Base-by-base conservation (phyloP, 92 coral and sea anemone species). In the Galaxea fascicularis region DNA sequence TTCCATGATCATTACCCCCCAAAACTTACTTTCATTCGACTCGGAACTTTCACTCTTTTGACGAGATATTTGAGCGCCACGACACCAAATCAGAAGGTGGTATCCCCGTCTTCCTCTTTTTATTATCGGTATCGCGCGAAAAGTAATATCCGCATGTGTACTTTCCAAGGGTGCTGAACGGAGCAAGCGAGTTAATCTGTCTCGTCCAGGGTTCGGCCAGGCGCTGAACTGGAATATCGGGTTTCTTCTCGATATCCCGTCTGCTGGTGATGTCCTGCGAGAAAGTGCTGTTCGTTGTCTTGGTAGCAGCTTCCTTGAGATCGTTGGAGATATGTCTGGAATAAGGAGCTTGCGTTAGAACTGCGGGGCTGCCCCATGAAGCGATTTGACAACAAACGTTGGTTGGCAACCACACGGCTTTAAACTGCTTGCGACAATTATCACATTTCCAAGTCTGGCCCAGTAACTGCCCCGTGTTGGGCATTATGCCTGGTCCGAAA, bases 21-120 rank as follows among this genome's bases (percentile, higher is more conserved):
- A 70, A 35, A 31, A 11, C 28, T 13, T 62, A 3, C 27, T 10
- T 4, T 45, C 39, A 41, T 30, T 35, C 41, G 6, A 35, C n/a
- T n/a, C n/a, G n/a, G n/a, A n/a, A 14, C n/a, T 8, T 27, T 39
- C 28, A 29, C 35, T 35, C 10, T 25, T 18, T 14, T 41, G 39
- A 81, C 3, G 86, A 54, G 70, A 21, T 71, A 41, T 70, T 24
- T 17, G 86, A 82, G 12, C 99, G 93, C 99, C 99, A 97, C 6
- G 95, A 95, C 27, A 97, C 99, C 14, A 97, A 80, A 69, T 97
- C 91, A 13, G 99, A 94, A 21, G 99, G 99, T 18, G 99, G 99
- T 24, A 97, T 97, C 71, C 99, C 99, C 21, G 95, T 97, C 75
- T 94, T 92, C 29, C 92, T 62, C 58, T 97, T 97, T 53, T 95